Conservation (phyloP, 1,140 invertebrate species). For the Euura lappo region DNA sequence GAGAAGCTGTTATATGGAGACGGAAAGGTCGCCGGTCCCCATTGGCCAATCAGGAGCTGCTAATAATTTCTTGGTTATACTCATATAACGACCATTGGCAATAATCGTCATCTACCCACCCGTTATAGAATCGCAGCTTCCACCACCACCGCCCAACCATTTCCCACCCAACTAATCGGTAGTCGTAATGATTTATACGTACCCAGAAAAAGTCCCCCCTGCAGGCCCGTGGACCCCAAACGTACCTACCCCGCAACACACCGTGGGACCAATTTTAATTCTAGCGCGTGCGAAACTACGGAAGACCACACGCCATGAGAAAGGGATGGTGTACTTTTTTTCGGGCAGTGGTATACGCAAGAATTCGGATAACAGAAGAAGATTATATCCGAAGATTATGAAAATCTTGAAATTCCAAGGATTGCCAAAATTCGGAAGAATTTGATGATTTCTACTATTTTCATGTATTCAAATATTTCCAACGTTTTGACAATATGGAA, state of each 20-base stretch:
- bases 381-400: too few relatives aligned
- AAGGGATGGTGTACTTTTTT: too few relatives aligned
- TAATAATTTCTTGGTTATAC: slow-evolving; percentile 50
- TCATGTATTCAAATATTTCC: too few relatives aligned
- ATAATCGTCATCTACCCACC: slow-evolving; percentile 46
- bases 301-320: background rate
- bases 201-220: background rate
- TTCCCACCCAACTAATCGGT: slow-evolving; percentile 54
- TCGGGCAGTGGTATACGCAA: too few relatives aligned
- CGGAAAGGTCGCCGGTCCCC: background rate
- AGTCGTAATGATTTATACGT: slow-evolving; percentile 57
- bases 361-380: too few relatives aligned
- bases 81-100: slow-evolving; percentile 34
- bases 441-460: too few relatives aligned
- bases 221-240: too few relatives aligned
- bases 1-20: too few relatives aligned
- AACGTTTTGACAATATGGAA: too few relatives aligned
- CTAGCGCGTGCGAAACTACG: background rate
- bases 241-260: background rate
- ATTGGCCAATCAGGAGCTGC: slow-evolving; percentile 45
- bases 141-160: slow-evolving; percentile 36
- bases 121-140: slow-evolving; percentile 27
- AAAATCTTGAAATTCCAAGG: too few relatives aligned
- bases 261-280: slow-evolving; percentile 7
- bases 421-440: too few relatives aligned